Conservation (phyloP, 2,113 vertebrate species). For the Rhabdornis inornatus region DNA sequence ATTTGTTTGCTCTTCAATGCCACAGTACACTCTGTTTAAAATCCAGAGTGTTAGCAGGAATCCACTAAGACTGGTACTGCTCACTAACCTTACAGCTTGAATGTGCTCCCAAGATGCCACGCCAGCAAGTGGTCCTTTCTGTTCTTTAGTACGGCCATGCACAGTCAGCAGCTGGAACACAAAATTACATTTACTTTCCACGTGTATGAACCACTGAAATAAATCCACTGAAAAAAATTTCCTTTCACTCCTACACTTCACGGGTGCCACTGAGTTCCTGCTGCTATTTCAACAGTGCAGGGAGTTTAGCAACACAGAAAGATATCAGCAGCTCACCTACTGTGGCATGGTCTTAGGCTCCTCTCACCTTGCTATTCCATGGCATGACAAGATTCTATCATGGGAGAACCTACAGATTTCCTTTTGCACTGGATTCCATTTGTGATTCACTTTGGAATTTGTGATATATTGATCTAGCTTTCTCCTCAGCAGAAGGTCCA, state of each 20-base stretch:
- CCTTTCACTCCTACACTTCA: neutral
- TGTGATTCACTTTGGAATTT: neutral
- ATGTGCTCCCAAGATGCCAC: slow-evolving; percentile 95
- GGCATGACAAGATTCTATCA: neutral
- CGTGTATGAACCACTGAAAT: neutral
- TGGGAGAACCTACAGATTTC: neutral
- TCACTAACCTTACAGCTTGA: slow-evolving; percentile 85
- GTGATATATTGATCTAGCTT: neutral
- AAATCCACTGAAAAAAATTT: neutral
- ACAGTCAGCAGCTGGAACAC: slow-evolving; percentile 86
- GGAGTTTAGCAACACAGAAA: neutral
- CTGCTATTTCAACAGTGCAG: neutral
- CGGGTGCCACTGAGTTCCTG: neutral
- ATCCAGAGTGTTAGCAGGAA: neutral
- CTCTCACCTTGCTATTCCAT: neutral
- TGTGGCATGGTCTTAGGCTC: neutral
- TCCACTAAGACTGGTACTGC: neutral
- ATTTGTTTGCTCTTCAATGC: neutral
- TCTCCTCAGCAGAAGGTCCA: neutral
- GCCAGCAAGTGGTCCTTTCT: slow-evolving; percentile 90
- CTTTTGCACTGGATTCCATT: neutral
- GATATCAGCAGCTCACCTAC: neutral
- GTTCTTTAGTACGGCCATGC: slow-evolving; percentile 95
- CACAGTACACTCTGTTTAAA: neutral
- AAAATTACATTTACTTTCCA: neutral